Percentiles rank a stretch among this genome's conserved stretches.
Conservation (phyloP, 1,140 invertebrate species). For the Trissolcus basalis region DNA sequence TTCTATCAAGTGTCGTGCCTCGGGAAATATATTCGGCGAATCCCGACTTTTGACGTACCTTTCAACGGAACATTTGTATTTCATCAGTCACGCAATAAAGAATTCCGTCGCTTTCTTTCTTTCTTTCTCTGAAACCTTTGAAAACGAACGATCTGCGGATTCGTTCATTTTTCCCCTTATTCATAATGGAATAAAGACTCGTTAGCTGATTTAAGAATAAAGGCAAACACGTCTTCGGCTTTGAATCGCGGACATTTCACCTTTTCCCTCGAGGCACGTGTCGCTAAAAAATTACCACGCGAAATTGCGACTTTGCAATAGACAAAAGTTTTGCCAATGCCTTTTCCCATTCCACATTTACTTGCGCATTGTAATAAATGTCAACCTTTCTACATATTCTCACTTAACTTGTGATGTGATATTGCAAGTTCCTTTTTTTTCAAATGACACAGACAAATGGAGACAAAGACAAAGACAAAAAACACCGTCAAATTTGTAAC, state of each 20-base stretch:
- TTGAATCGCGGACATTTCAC: conserved; percentile 38
- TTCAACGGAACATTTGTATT: conserved; percentile 42
- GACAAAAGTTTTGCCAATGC: conserved; percentile 20
- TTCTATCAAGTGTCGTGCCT: conserved; percentile 54
- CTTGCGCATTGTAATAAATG: conserved; percentile 9
- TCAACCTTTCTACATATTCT: conserved; percentile 8
- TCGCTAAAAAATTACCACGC: conserved; percentile 31
- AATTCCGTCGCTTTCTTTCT: conserved; percentile 16
- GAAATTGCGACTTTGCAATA: conserved; percentile 18
- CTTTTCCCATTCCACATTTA: no score
- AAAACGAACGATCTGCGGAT: not conserved
- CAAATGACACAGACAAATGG: no score
- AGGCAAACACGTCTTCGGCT: conserved; percentile 27
- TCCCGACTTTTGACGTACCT: conserved; percentile 21
- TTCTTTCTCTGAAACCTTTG: not conserved
- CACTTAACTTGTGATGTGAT: not conserved
- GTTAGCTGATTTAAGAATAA: conserved; percentile 47
- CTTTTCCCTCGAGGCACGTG: conserved; percentile 27
- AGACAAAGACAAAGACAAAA: no score
- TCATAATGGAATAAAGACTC: conserved; percentile 40
- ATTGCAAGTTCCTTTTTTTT: no score
- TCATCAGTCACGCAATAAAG: conserved; percentile 43
- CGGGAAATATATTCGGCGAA: conserved; percentile 19
- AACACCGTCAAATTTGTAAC: no score
- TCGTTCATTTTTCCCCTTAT: conserved; percentile 13